phyloP scores from a whole-genome alignment of 37 sponge, comb jelly and placozoan genomes.

The Cladorhizidae sp. region DNA sequence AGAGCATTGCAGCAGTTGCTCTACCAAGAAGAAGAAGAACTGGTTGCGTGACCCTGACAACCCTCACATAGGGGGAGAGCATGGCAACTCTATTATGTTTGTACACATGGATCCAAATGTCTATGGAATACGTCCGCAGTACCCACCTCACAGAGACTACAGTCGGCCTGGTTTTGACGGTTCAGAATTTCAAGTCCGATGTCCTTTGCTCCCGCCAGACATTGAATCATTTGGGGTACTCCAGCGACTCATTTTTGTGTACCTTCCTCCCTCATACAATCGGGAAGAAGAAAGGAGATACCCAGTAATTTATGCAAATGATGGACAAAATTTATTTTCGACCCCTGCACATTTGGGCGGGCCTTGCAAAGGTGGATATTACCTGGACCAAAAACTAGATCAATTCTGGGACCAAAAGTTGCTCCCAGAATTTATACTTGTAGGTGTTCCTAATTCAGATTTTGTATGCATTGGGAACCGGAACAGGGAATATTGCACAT shows the following conservation, averaged over 20 bases:
- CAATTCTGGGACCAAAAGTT: slow-evolving; percentile 67
- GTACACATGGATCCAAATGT: slow-evolving; percentile 89
- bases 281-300: slow-evolving; percentile 5
- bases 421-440: slow-evolving; percentile 84
- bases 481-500: slow-evolving; percentile 77
- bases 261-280: slow-evolving; percentile 78
- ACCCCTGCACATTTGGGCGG: slow-evolving; percentile 75
- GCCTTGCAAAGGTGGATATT: slow-evolving; percentile 70
- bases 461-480: slow-evolving; percentile 83
- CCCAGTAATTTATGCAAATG: slow-evolving; percentile 86
- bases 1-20: too few relatives aligned
- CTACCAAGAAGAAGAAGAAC: slow-evolving; percentile 53
- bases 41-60: slow-evolving; percentile 68
- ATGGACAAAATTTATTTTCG: slow-evolving; percentile 90
- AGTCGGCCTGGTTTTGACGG: slow-evolving; percentile 46
- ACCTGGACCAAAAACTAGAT: slow-evolving; percentile 80
- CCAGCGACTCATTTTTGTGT: slow-evolving; percentile 76
- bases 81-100: slow-evolving; percentile 88
- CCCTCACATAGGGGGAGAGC: slow-evolving; percentile 53
- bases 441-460: slow-evolving; percentile 85
- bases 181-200: slow-evolving; percentile 54
- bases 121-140: slow-evolving; percentile 49
- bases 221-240: slow-evolving; percentile 58
- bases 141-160: slow-evolving; percentile 68
- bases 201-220: slow-evolving; percentile 38